Evolutionary conservation across 2,888 invertebrate genomes (phyloP).

Genomic region (Agrotis puta): DNA sequence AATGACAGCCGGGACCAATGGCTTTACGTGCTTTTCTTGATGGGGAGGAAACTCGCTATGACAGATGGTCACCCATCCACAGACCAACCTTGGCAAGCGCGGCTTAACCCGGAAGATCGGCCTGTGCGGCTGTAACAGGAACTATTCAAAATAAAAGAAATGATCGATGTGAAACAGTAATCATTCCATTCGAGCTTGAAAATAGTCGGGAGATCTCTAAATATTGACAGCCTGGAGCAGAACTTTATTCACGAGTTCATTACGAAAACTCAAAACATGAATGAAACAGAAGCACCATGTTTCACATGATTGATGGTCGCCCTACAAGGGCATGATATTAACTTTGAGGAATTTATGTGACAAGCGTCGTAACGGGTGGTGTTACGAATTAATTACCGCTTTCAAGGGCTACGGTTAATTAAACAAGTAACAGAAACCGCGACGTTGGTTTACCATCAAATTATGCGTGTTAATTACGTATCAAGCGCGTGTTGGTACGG

Average conservation of each 20-base stretch:
- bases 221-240: neutral
- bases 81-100: too few species aligned
- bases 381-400: constrained; percentile 85
- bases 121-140: too few species aligned
- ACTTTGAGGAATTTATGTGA: constrained; percentile 88
- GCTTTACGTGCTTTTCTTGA: too few species aligned
- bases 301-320: constrained; percentile 55
- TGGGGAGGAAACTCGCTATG: too few species aligned
- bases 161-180: too few species aligned
- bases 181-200: too few species aligned
- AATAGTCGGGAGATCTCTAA: neutral
- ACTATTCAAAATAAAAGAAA: too few species aligned
- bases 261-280: neutral
- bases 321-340: constrained; percentile 71
- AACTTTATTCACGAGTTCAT: neutral
- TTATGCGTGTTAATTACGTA: constrained; percentile 60
- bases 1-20: too few species aligned
- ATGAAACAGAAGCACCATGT: constrained; percentile 6
- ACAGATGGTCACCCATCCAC: too few species aligned
- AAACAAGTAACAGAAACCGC: constrained; percentile 76
- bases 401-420: constrained; percentile 82
- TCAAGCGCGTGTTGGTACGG: constrained; percentile 23
- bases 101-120: too few species aligned
- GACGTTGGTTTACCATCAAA: constrained; percentile 61
- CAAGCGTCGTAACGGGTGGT: constrained; percentile 81